Base-by-base conservation (phyloP, 2,113 vertebrate species). In the Elgaria multicarinata region DNA sequence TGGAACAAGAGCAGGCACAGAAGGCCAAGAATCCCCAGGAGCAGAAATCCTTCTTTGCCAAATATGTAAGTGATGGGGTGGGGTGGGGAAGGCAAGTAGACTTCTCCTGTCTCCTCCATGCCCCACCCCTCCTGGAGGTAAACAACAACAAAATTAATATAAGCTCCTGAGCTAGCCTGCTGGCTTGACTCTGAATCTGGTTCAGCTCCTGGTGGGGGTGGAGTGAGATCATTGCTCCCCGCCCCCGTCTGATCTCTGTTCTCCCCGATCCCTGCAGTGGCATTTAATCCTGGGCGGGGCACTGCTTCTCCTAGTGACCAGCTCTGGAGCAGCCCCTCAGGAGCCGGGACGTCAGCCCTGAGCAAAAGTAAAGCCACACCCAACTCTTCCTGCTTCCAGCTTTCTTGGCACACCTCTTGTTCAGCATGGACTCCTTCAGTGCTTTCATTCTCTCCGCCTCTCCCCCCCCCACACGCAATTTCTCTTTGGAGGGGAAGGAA, bases 271-370 rank as follows among this genome's bases (percentile, higher is more conserved):
- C 94, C 90, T 90, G 93, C 98, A 98, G 98, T 99, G 98, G 98
- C 98, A 98, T 98, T 97, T 98, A 97, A 98, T 98, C 98, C 97
- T 99, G 93, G 98, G 98, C 97, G 98, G 98, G 92, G 98, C 98
- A 90, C 97, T 98, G 97, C 98, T 99, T 97, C 98, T 98, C 97
- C 98, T 98, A 97, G 98, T 95, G 96, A 97, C 96, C 97, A 98
- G 96, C 97, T 97, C 97, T 84, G 96, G 97, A 95, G 97, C 97
- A 97, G 94, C 97, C 96, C 97, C 97, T 96, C 96, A 96, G 97
- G 97, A 96, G 88, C 97, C 87, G 94, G 95, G 96, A 97, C 97
- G 96, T 97, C 98, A 98, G 97, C 98, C 97, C 97, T 99, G 98
- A 98, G 96, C 96, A 95, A 96, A 98, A 97, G 95, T 97, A 98